phyloP scores from a whole-genome alignment of 2,888 invertebrate genomes.

The Epistrophe eligans region DNA sequence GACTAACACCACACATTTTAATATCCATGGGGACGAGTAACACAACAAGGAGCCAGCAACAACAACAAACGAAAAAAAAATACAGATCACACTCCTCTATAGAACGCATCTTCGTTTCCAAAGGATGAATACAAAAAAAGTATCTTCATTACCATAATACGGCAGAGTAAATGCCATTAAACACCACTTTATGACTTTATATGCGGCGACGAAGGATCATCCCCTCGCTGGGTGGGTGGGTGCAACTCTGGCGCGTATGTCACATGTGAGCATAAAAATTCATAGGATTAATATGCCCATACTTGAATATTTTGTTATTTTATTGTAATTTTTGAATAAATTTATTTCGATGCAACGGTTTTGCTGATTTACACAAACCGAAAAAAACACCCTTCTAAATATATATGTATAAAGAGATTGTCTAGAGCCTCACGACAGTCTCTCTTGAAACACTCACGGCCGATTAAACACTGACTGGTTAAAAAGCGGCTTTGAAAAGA shows the following conservation, averaged over 20 bases:
- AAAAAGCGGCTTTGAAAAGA: conserved; percentile 74
- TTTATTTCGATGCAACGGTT: conserved; percentile 61
- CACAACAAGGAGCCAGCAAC: conserved; percentile 8
- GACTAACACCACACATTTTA: conserved; percentile 57
- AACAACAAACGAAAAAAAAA: conserved; percentile 22
- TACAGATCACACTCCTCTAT: conserved; percentile 55
- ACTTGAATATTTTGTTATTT: conserved; percentile 43
- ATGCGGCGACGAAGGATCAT: conserved; percentile 76
- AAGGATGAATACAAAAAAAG: conserved; percentile 53
- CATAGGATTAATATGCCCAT: conserved; percentile 56
- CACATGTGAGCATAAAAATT: conserved; percentile 71
- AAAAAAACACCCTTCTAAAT: not conserved
- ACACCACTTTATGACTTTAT: conserved; percentile 83
- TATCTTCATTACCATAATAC: conserved; percentile 82
- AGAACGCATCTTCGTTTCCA: conserved; percentile 69
- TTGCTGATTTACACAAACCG: conserved; percentile 5
- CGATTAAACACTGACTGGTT: conserved; percentile 76
- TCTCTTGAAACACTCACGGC: conserved; percentile 73
- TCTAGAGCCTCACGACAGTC: conserved; percentile 34
- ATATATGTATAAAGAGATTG: not conserved
- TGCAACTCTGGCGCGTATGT: conserved; percentile 60
- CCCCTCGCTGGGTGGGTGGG: conserved; percentile 46
- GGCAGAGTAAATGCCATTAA: conserved; percentile 83
- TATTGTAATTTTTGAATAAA: conserved; percentile 70
- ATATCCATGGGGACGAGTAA: conserved; percentile 58